These are phyloP conservation scores for Tyria jacobaeae DNA, from an alignment of 2,888 invertebrate species.

Conservation along the genomic window DNA sequence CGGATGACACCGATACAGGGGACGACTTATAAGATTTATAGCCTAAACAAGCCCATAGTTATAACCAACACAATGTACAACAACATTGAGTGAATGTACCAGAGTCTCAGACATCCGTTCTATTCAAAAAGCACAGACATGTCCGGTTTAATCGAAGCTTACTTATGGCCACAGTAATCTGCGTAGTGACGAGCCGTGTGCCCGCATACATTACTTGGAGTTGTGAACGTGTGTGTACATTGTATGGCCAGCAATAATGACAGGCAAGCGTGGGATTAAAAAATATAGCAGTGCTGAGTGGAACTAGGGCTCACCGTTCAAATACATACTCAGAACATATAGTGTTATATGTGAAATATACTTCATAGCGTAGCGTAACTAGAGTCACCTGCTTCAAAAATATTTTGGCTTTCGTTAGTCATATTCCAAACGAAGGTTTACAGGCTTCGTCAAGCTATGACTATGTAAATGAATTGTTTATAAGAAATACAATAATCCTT, in stretches of 20 bases:
- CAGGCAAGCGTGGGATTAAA: conserved; percentile 9
- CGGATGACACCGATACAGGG: not conserved
- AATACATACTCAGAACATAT: not conserved
- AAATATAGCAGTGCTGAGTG: conserved; percentile 11
- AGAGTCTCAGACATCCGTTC: conserved; percentile 2
- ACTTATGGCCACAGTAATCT: conserved; percentile 32
- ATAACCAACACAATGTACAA: not conserved
- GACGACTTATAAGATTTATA: not conserved
- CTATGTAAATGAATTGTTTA: no score
- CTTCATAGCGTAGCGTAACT: not conserved
- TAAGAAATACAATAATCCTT: no score
- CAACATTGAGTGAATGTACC: not conserved
- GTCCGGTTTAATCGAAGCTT: conserved; percentile 26
- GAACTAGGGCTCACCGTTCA: conserved; percentile 4
- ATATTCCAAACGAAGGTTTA: no score
- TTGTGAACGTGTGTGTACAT: conserved; percentile 34
- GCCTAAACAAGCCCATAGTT: not conserved
- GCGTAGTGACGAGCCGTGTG: conserved; percentile 44
- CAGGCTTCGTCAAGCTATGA: no score
- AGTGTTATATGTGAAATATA: not conserved
- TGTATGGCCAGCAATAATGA: conserved; percentile 9
- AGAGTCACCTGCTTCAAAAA: no score
- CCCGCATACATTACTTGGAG: conserved; percentile 50
- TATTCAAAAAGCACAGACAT: conserved; percentile 13
- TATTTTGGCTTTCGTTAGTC: no score